Percentiles rank a stretch among this genome's conserved stretches.
phyloP scores from a whole-genome alignment of 2,797 vertebrate genomes.

The Myotis daubentonii region DNA sequence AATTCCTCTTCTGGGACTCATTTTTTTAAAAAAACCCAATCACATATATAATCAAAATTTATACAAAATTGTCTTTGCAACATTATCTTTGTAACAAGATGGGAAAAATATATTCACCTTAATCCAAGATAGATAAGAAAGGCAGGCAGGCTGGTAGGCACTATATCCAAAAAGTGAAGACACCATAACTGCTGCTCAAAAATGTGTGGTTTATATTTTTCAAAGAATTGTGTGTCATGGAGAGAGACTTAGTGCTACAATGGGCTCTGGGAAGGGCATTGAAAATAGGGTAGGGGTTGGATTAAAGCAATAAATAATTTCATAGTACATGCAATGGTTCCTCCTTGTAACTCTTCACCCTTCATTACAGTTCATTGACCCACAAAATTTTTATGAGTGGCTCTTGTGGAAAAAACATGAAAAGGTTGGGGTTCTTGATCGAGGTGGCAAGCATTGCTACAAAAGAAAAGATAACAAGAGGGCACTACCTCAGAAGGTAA shows the following conservation, averaged over 20 bases:
- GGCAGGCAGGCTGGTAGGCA: not conserved
- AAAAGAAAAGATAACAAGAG: not conserved
- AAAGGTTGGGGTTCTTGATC: not conserved
- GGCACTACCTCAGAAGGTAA: not conserved
- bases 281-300: not conserved
- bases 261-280: not conserved
- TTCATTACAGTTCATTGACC: not conserved
- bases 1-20: not conserved
- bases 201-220: not conserved
- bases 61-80: not conserved
- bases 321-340: not conserved
- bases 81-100: conserved; percentile 4
- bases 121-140: not conserved
- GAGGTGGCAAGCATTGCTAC: not conserved
- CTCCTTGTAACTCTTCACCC: not conserved
- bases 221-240: not conserved
- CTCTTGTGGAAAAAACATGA: not conserved
- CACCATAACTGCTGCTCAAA: not conserved
- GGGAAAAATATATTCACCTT: not conserved
- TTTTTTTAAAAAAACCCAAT: not conserved
- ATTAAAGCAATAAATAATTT: not conserved
- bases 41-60: not conserved
- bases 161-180: not conserved
- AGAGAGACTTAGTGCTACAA: not conserved
- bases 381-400: not conserved